Evolutionary conservation across 64 coral and sea anemone genomes (phyloP).

Genomic region (Hydrozoanthus tunicans): DNA sequence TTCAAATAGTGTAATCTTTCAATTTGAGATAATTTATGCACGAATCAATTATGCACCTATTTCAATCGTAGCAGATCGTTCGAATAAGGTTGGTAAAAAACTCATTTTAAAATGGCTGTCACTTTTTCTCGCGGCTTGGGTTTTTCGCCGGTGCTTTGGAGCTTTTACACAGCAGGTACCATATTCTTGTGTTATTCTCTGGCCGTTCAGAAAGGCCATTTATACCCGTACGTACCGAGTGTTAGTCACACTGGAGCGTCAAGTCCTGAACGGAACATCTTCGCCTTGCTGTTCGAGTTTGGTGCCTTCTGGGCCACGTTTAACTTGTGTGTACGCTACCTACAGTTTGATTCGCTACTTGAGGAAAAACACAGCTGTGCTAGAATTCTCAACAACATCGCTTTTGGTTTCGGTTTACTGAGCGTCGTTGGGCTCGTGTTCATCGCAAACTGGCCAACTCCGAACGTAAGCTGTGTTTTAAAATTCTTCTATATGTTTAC

Average conservation of each 20-base stretch:
- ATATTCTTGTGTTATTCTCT: conserved; percentile 36
- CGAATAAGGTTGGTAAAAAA: not conserved
- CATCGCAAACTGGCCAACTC: conserved; percentile 49
- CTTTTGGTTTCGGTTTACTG: conserved; percentile 25
- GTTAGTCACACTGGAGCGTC: conserved; percentile 33
- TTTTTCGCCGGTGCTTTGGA: conserved; percentile 28
- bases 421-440: conserved; percentile 33
- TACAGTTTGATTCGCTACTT: conserved; percentile 29
- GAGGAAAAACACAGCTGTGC: not conserved
- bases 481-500: not conserved
- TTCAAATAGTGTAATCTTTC: not conserved
- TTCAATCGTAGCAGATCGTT: not conserved
- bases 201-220: conserved; percentile 32
- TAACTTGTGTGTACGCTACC: conserved; percentile 27
- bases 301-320: conserved; percentile 46
- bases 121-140: conserved; percentile 19
- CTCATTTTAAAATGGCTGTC: conserved; percentile 26
- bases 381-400: conserved; percentile 31
- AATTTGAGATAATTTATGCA: conserved; percentile 13
- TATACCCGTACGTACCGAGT: conserved; percentile 40
- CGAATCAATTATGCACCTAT: not conserved
- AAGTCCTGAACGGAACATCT: conserved; percentile 40
- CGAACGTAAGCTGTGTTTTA: conserved; percentile 39
- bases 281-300: conserved; percentile 52
- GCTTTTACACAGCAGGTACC: conserved; percentile 35